Percentiles rank a stretch among this genome's conserved stretches.
Evolutionary conservation across 1,140 invertebrate genomes (phyloP).

Genomic region (Camponotus pennsylvanicus): DNA sequence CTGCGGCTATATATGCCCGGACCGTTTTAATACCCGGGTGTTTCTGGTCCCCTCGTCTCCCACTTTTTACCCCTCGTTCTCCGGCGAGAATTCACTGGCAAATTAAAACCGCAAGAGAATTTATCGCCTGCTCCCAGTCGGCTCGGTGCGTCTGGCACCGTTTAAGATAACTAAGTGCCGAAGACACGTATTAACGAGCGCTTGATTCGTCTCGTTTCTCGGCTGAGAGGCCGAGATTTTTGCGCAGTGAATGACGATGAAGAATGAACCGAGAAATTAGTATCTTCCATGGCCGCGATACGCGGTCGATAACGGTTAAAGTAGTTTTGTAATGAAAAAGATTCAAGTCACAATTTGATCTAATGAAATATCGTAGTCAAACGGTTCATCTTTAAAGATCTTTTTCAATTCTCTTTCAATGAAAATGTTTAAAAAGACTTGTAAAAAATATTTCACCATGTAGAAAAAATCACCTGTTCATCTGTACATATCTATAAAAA

Average conservation of each 20-base stretch:
- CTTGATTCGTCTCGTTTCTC: slow-evolving; percentile 69
- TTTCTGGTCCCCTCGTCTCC: slow-evolving; percentile 21
- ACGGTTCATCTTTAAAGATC: neutral
- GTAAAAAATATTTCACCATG: neutral
- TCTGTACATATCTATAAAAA: neutral
- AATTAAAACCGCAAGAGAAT: slow-evolving; percentile 80
- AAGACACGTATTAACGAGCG: slow-evolving; percentile 78
- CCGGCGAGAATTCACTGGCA: slow-evolving; percentile 77
- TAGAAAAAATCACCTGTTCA: neutral
- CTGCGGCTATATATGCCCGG: slow-evolving; percentile 74
- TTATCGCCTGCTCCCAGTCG: slow-evolving; percentile 70
- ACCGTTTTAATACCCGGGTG: slow-evolving; percentile 77
- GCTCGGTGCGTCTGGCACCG: slow-evolving; percentile 68
- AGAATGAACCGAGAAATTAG: slow-evolving; percentile 62
- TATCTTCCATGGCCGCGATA: slow-evolving; percentile 35
- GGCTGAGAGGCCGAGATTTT: slow-evolving; percentile 50
- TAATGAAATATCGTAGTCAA: neutral
- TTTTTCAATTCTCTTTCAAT: neutral
- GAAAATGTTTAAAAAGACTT: neutral
- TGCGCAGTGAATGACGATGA: slow-evolving; percentile 28
- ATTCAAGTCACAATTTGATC: neutral
- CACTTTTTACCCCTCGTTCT: slow-evolving; percentile 52
- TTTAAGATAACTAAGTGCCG: slow-evolving; percentile 76
- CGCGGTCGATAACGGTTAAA: slow-evolving; percentile 20
- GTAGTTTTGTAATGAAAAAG: neutral